Conservation (phyloP, 1,140 invertebrate genomes). For the Danaus melanippus region DNA sequence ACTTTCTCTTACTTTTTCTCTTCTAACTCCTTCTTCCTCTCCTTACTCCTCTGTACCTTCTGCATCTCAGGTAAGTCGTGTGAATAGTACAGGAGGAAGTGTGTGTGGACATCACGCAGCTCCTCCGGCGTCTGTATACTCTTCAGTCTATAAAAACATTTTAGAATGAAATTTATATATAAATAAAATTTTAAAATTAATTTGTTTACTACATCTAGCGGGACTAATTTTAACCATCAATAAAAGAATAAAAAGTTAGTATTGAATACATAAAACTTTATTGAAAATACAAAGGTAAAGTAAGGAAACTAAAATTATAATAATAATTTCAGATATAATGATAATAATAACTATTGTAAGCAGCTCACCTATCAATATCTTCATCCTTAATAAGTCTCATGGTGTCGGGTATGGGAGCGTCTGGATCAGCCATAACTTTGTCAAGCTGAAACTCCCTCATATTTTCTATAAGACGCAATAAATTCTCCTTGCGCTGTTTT, state of each 20-base stretch:
- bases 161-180: not conserved
- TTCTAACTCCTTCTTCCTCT: slow-evolving; percentile 75
- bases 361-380: slow-evolving; percentile 82
- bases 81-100: slow-evolving; percentile 95
- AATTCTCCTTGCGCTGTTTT: slow-evolving; percentile 87
- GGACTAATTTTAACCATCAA: no score
- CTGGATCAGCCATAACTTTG: slow-evolving; percentile 85
- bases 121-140: slow-evolving; percentile 92
- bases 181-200: slow-evolving; percentile 1
- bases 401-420: slow-evolving; percentile 87
- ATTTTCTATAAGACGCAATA: slow-evolving; percentile 88
- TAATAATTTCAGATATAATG: no score
- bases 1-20: slow-evolving; percentile 67
- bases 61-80: slow-evolving; percentile 91
- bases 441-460: slow-evolving; percentile 95
- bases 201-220: slow-evolving; percentile 5
- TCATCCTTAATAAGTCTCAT: slow-evolving; percentile 88
- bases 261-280: no score
- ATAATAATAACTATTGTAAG: no score
- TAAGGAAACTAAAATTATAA: no score
- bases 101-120: slow-evolving; percentile 92
- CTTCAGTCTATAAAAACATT: slow-evolving; percentile 69
- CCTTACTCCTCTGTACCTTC: slow-evolving; percentile 77
- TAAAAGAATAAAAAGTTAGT: no score
- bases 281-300: no score